Base-by-base conservation (phyloP, 1,140 invertebrate species). In the Catajapyx aquilonaris region DNA sequence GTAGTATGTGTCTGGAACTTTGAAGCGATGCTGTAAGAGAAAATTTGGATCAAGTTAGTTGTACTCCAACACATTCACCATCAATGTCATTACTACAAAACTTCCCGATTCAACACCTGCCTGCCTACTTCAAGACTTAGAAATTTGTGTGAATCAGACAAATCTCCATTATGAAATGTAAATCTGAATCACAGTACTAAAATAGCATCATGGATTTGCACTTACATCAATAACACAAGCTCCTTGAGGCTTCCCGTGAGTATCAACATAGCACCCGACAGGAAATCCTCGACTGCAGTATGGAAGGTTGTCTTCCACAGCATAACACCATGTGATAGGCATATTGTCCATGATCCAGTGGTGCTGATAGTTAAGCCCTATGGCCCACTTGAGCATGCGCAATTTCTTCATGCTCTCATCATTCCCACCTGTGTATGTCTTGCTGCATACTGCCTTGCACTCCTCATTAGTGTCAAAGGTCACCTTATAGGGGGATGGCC, bases 341-440 rank as follows among this genome's bases (percentile, higher is more conserved):
- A 98, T 95, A 52, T 98, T 98, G 60, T 98, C 80, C 66, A 40
- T 19, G 49, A 88, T 88, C 90, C 91, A 98, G 60, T 97, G 91
- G 60, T 98, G 93, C 48, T 96, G 84, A 61, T 98, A 98, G 58
- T 95, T 95, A n/a, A 93, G 63, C 44, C 74, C 74, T 61, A 97
- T 95, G 42, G 85, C 91, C 60, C 81, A 81, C 52, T 81, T 81
- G 35, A 98, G 59, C 5, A 79, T 67, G 37, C 76, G 73, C 37
- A 97, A 58, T 44, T 76, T 77, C 33, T 73, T 67, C 23, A 71
- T 64, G 32, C 71, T 66, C 2, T 69, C 66, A 31, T 65, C 53
- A 41, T 75, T 61, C 4, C 65, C 65, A 2, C 63, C 67, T 23
- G 62, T 61, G 51, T 96, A 95, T 1, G 49, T 61, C 52, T 77